Conservation (phyloP, 1,140 invertebrate genomes). For the Armadillidium nasatum region DNA sequence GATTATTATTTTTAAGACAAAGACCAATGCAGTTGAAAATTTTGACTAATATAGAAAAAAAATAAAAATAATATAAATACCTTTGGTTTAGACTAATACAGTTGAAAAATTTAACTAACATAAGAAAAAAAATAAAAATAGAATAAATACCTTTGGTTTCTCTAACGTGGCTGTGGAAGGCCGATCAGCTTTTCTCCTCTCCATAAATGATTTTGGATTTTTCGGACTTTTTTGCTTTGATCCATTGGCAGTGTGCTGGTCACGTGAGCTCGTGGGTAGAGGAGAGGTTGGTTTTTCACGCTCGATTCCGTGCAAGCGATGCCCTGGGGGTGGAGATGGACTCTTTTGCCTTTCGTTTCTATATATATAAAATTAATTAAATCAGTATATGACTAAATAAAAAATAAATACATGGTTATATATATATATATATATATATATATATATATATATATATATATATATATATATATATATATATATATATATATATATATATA, state of each 20-base stretch:
- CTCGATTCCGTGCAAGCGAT: not conserved
- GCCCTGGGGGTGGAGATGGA: not conserved
- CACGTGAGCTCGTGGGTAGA: not conserved
- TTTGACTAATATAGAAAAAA: no score
- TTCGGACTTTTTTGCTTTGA: not conserved
- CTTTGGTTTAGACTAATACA: not conserved
- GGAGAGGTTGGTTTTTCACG: not conserved
- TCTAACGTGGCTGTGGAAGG: not conserved
- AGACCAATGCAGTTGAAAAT: no score
- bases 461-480: slow-evolving; percentile 19
- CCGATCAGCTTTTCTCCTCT: not conserved
- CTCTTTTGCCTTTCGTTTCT: not conserved
- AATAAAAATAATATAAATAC: no score
- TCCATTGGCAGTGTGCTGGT: not conserved
- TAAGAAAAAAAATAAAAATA: no score
- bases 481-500: slow-evolving; percentile 21
- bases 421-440: slow-evolving; percentile 13
- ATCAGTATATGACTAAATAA: not conserved
- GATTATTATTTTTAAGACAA: no score
- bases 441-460: not conserved
- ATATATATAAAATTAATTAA: not conserved
- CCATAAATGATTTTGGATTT: not conserved
- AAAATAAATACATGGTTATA: not conserved
- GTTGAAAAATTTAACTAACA: no score
- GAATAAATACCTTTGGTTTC: slow-evolving; percentile 2